Base-by-base conservation (phyloP, 2,113 vertebrate species). In the Heliornis fulica region DNA sequence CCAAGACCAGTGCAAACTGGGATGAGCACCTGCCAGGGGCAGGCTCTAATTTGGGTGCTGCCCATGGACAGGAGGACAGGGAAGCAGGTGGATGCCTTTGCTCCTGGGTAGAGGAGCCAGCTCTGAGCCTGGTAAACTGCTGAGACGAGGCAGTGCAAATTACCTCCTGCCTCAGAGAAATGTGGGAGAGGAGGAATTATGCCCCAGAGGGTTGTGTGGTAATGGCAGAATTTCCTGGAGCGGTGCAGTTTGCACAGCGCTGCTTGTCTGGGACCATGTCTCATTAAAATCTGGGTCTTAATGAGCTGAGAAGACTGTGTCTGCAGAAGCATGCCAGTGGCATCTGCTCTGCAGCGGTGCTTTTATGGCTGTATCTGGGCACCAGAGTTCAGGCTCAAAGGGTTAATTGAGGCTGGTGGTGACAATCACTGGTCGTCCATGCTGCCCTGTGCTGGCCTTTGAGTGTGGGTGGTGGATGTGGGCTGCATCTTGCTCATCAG, bases 271-370 rank as follows among this genome's bases (percentile, higher is more conserved):
- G 66, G 63, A 41, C 70, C 3, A 1, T 0, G 1, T n/a, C 50
- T 88, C 61, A 51, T 93, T 91, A 93, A 94, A 94, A 85, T 74
- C 64, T 79, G 10, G 28, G 18, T 70, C 51, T 74, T 95, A 93
- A 94, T 88, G 75, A 90, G 75, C 87, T 65, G 50, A 75, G 61
- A 69, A 79, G 28, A 26, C 9, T 32, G 23, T 11, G 43, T 79
- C 69, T 0, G 0, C 34, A 50, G 43, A 45, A 53, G 46, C 43
- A 82, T 76, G 81, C 51, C 1, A 2, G 31, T 94, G 60, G 31
- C 31, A 19, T 86, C 40, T 15, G 23, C 43, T 48, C 56, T 65
- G 53, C 0, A 16, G 32, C 54, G 31, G 32, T 57, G 72, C 57
- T 77, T 66, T 31, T 1, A 3, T n/a, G 43, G 41, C 82, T 14